Conservation (phyloP, 1,140 invertebrate species). For the Drosophila azteca region DNA sequence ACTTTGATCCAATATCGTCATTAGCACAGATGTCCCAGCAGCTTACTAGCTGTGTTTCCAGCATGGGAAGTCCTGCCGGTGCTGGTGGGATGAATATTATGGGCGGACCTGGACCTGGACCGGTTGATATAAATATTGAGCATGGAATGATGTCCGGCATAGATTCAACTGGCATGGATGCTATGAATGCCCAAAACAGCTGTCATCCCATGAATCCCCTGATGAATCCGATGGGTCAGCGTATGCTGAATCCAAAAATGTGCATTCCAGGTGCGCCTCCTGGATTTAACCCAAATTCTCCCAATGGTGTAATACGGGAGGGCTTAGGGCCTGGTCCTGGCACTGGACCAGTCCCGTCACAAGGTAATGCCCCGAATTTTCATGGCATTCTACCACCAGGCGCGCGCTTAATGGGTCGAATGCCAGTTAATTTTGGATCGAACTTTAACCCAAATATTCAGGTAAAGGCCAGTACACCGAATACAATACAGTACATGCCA, state of each 20-base stretch:
- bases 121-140: conserved; percentile 82
- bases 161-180: conserved; percentile 70
- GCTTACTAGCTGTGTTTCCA: conserved; percentile 89
- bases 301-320: conserved; percentile 76
- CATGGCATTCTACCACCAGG: conserved; percentile 83
- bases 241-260: conserved; percentile 83
- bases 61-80: conserved; percentile 85
- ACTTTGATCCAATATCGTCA: conserved; percentile 96
- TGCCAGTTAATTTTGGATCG: conserved; percentile 69
- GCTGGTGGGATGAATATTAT: conserved; percentile 83
- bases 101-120: conserved; percentile 56
- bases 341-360: conserved; percentile 23
- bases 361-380: conserved; percentile 60
- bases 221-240: conserved; percentile 68
- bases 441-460: conserved; percentile 90
- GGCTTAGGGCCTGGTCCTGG: conserved; percentile 64
- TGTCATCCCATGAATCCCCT: conserved; percentile 64
- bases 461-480: conserved; percentile 97
- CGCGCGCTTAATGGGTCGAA: conserved; percentile 84
- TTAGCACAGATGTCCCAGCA: conserved; percentile 97
- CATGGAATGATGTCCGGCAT: conserved; percentile 75
- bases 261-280: conserved; percentile 73
- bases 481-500: conserved; percentile 98
- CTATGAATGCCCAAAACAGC: conserved; percentile 52
- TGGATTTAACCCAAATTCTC: conserved; percentile 32